Evolutionary conservation across 2,797 vertebrate species (phyloP).

Genomic region (Anomalospiza imberbis): DNA sequence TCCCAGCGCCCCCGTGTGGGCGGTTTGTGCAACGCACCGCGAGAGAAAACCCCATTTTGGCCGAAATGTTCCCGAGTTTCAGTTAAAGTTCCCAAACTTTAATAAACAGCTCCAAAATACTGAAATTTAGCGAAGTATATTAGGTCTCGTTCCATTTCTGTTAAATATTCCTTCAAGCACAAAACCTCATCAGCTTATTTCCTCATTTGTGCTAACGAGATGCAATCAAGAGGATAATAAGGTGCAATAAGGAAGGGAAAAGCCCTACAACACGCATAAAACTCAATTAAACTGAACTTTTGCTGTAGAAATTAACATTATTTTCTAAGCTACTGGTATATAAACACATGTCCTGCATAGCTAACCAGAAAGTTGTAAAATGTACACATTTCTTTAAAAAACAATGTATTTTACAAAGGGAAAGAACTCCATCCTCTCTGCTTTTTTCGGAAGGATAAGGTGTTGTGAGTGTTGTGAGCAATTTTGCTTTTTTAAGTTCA

Average conservation of each 20-base stretch:
- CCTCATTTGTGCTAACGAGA: background rate
- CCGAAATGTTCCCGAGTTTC: background rate
- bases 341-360: background rate
- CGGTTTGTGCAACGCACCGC: background rate
- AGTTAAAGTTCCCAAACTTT: background rate
- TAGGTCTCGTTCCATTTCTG: background rate
- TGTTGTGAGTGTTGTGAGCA: background rate
- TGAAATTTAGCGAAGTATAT: too few species aligned
- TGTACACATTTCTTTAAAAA: background rate
- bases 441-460: background rate
- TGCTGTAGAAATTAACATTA: background rate
- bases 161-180: background rate
- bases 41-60: background rate
- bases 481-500: background rate
- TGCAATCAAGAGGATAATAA: background rate
- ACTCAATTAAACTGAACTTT: background rate
- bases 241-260: background rate
- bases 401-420: background rate
- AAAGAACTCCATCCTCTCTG: background rate
- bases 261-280: background rate
- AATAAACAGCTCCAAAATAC: background rate
- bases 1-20: conserved; percentile 72
- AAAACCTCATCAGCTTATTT: background rate
- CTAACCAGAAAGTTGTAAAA: background rate
- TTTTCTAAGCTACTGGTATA: background rate